Percentiles rank a stretch among this genome's conserved stretches.
phyloP scores from a whole-genome alignment of 2,888 invertebrate species.

The Belgica antarctica region DNA sequence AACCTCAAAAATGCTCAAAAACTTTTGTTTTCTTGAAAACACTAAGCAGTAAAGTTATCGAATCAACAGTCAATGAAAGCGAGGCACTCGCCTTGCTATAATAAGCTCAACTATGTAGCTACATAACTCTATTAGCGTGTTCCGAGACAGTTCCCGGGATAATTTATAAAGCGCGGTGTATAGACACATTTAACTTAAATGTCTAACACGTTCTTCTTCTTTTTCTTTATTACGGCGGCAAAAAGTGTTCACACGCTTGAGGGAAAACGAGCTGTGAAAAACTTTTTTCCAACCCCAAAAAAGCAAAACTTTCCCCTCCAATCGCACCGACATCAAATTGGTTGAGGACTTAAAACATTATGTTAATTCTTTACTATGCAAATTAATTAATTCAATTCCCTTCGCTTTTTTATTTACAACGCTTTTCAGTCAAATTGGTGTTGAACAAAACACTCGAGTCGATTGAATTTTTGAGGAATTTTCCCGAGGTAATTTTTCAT shows the following conservation, averaged over 20 bases:
- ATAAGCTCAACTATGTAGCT: background rate
- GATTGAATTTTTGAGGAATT: slow-evolving; percentile 35
- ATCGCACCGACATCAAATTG: background rate
- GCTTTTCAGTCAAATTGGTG: slow-evolving; percentile 38
- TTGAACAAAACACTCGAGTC: slow-evolving; percentile 41
- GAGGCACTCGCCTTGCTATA: slow-evolving; percentile 9
- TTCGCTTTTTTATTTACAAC: background rate
- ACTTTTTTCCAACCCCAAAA: background rate
- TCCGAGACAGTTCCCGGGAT: background rate
- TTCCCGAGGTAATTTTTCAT: slow-evolving; percentile 41
- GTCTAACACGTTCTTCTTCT: slow-evolving; percentile 17
- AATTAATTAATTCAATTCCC: slow-evolving; percentile 42
- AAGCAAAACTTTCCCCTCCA: background rate
- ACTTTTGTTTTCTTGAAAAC: background rate
- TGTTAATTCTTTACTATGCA: slow-evolving; percentile 42
- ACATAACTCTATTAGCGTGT: slow-evolving; percentile 29
- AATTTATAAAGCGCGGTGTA: slow-evolving; percentile 25
- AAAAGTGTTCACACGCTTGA: background rate
- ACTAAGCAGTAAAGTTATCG: background rate
- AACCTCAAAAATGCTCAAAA: background rate
- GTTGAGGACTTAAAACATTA: background rate
- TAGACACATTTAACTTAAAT: slow-evolving; percentile 3
- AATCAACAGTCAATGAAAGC: slow-evolving; percentile 23
- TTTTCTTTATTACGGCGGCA: background rate
- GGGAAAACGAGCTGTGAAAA: background rate